phyloP scores from a whole-genome alignment of 2,797 vertebrate genomes.

The Lateolabrax maculatus region DNA sequence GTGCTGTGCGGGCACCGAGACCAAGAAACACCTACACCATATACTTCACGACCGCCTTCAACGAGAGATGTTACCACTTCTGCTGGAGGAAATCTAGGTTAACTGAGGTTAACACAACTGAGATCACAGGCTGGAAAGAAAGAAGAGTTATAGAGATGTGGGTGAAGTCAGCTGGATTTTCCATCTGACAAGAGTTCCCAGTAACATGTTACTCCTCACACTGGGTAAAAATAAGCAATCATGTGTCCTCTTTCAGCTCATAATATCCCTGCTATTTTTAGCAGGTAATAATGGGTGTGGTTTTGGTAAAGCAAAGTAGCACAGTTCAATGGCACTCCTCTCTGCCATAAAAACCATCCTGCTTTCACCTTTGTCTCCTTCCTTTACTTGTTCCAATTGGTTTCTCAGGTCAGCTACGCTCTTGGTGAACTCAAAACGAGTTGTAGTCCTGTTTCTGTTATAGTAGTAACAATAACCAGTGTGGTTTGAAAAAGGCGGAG shows the following conservation, averaged over 20 bases:
- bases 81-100: slow-evolving; percentile 11
- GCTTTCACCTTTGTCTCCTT: not conserved
- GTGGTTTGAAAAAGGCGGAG: slow-evolving; percentile 15
- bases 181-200: not conserved
- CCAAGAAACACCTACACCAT: slow-evolving; percentile 40
- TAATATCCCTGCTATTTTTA: slow-evolving; percentile 23
- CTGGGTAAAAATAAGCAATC: slow-evolving; percentile 36
- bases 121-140: not conserved
- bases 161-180: slow-evolving; percentile 11
- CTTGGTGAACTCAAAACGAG: not conserved
- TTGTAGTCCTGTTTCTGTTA: slow-evolving; percentile 6
- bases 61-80: slow-evolving; percentile 32
- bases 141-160: not conserved
- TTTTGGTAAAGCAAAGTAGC: slow-evolving; percentile 33
- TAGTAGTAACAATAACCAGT: not conserved
- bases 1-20: slow-evolving; percentile 14
- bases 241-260: slow-evolving; percentile 11
- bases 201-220: not conserved
- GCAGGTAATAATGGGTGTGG: slow-evolving; percentile 37
- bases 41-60: slow-evolving; percentile 50
- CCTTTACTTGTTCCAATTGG: not conserved
- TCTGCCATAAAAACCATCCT: not conserved
- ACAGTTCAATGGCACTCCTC: slow-evolving; percentile 12
- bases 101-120: not conserved
- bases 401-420: not conserved